phyloP scores from a whole-genome alignment of 2,113 vertebrate genomes.

The Thomomys bottae region DNA sequence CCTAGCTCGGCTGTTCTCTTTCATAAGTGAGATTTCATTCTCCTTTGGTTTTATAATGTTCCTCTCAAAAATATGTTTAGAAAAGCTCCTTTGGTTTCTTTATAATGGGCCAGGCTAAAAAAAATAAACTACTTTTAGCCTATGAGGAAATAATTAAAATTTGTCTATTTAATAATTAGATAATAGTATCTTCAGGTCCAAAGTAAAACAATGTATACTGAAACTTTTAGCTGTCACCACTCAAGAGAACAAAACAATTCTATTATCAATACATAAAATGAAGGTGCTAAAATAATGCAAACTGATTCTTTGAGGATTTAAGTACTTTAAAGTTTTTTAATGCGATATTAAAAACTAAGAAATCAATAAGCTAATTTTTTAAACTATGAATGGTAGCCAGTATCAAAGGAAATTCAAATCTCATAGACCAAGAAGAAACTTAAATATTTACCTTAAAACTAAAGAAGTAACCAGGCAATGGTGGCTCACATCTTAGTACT shows the following conservation, averaged over 20 bases:
- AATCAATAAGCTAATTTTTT: neutral
- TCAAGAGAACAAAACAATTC: conserved; percentile 48
- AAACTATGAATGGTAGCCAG: neutral
- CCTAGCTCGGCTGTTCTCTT: conserved; percentile 2
- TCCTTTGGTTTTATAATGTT: neutral
- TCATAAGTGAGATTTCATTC: neutral
- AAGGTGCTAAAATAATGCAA: conserved; percentile 43
- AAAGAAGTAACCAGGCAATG: neutral
- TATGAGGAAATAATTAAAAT: conserved; percentile 47
- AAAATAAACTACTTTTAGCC: conserved; percentile 28
- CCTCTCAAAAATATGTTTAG: conserved; percentile 4
- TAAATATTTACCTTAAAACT: conserved; percentile 78
- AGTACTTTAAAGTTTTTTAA: conserved; percentile 31
- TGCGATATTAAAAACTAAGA: neutral
- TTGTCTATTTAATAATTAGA: conserved; percentile 44
- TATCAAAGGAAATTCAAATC: conserved; percentile 38
- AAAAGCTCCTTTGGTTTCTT: conserved; percentile 36
- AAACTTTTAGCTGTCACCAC: conserved; percentile 20
- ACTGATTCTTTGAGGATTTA: neutral
- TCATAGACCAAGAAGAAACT: conserved; percentile 69
- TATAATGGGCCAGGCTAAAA: neutral
- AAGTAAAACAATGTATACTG: conserved; percentile 6
- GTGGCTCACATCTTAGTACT: too few species aligned
- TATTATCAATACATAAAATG: conserved; percentile 36
- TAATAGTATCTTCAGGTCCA: conserved; percentile 25